Evolutionary conservation across 2,797 vertebrate genomes (phyloP), one percentile per base, ranked within the genome.

Genomic region (Pyrocephalus nanus): DNA sequence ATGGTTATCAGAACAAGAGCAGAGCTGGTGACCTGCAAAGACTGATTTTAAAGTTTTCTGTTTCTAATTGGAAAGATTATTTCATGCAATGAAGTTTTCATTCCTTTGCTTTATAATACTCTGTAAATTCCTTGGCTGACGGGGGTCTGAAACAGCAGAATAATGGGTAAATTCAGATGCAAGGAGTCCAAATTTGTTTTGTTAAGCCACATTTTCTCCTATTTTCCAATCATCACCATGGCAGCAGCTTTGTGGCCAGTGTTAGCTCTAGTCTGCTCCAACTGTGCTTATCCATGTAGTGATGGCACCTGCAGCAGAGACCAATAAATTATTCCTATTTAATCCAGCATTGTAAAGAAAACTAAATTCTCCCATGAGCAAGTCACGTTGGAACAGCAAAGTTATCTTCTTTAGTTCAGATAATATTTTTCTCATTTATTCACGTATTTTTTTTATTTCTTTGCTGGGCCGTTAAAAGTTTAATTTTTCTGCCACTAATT

Each of bases 261-360:
- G 48, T 53, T 58, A 38, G 34, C 15, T 76, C 54, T 43, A 17
- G 16, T 47, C 11, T 5, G 4, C 13, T 32, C 61, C 3, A 77
- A 0, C n/a, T 32, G 5, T 9, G 1, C 14, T 55, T 61, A 22
- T 16, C 8, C 1, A 2, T 30, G 50, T 18, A 27, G 20, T 3
- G 43, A 26, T 40, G 54, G 58, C 71, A 61, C 57, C 57, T 90
- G 62, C 66, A 53, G 60, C 69, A 60, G 50, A 71, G 32, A 13
- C 25, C 40, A 26, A 13, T 50, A 32, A 60, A 91, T 75, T 17
- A n/a, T 25, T 34, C 38, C 40, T 58, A 1, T 38, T 82, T 38
- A 61, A 64, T 82, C 43, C 34, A 26, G 26, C 25, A 3, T 54
- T 42, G 27, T 50, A 38, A 75, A 54, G 50, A 29, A 51, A 60